Evolutionary conservation across 2,888 invertebrate genomes (phyloP), one percentile per base, ranked within the genome.

Genomic region (Matsumyia berberina): DNA sequence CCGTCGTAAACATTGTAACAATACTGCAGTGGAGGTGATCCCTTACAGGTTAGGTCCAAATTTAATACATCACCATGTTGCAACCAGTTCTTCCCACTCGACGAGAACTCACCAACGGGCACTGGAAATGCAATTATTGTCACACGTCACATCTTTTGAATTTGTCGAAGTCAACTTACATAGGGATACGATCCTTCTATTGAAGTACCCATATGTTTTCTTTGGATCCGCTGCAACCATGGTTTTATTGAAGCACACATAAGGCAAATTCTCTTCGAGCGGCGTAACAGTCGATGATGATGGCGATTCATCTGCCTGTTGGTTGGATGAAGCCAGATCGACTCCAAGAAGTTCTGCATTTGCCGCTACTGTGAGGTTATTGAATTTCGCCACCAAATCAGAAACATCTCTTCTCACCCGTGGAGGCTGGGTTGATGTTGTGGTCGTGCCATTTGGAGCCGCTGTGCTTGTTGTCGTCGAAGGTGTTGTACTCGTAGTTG

Each of bases 71-170:
- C 96, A 35, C 96, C 97, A 80, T 96, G 96, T 88, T 96, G 94
- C 35, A 97, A 92, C 97, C 97, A 97, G 88, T 95, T 95, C 72
- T 94, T 94, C 0, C 97, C 97, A 2, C 93, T 94, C 0, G 96
- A 94, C 58, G 94, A 94, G 7, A 97, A 92, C 76, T 94, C 94
- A 1, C 93, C 91, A 87, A 97, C 93, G 0, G 97, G 96, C 86
- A 94, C 97, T 97, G 90, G 93, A 92, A 86, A 81, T 8, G 15
- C 49, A 62, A 37, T 19, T 29, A 24, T 8, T 1, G 29, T 24
- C 6, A 2, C 1, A 17, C 2, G 4, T 29, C 7, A 11, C 31
- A n/a, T 15, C 42, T 19, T 7, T 64, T 0, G n/a, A 42, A 42
- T n/a, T 1, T 1, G 31, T 58, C 44, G 7, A 80, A 31, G 73